Percentiles rank a stretch among this genome's conserved stretches.
Evolutionary conservation across 1,140 invertebrate species (phyloP).

Genomic region (Drosophila setifemur): DNA sequence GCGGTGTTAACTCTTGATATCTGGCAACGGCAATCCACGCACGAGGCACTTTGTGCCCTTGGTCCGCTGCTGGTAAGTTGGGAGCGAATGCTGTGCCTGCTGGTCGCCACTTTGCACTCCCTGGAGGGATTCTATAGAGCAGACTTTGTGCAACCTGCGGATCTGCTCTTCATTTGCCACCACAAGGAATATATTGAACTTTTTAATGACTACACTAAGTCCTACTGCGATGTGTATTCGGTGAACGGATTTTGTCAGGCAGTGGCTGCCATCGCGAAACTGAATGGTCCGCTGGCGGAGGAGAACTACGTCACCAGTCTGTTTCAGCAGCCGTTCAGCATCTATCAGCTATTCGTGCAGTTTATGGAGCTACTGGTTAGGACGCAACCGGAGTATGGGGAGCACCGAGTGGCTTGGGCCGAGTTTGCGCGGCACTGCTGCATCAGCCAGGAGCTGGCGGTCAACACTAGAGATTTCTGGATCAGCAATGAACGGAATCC

Average conservation of each 20-base stretch:
- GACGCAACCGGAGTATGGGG: constrained; percentile 54
- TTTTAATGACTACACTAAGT: constrained; percentile 89
- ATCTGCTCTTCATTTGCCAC: constrained; percentile 87
- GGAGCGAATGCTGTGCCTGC: constrained; percentile 86
- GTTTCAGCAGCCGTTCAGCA: constrained; percentile 72
- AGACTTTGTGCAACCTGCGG: constrained; percentile 85
- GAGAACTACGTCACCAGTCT: constrained; percentile 63
- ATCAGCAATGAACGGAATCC: constrained; percentile 61
- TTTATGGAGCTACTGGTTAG: constrained; percentile 69
- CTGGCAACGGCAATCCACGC: constrained; percentile 50
- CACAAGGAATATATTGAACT: constrained; percentile 88
- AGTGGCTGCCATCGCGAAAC: constrained; percentile 30
- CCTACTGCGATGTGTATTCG: constrained; percentile 89
- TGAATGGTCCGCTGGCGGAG: constrained; percentile 55
- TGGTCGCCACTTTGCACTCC: constrained; percentile 86
- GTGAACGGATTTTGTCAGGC: constrained; percentile 83
- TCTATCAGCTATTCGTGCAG: constrained; percentile 69
- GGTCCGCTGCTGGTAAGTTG: constrained; percentile 85
- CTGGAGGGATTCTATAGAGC: constrained; percentile 87
- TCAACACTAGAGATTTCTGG: constrained; percentile 79
- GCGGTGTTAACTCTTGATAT: constrained; percentile 55
- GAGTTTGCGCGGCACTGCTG: constrained; percentile 65
- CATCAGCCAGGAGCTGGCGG: constrained; percentile 76
- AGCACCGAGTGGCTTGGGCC: constrained; percentile 64
- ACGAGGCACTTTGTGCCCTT: constrained; percentile 22